These are phyloP conservation scores for Geranospiza caerulescens DNA, from an alignment of 2,797 vertebrate genomes.

Conservation along the genomic window DNA sequence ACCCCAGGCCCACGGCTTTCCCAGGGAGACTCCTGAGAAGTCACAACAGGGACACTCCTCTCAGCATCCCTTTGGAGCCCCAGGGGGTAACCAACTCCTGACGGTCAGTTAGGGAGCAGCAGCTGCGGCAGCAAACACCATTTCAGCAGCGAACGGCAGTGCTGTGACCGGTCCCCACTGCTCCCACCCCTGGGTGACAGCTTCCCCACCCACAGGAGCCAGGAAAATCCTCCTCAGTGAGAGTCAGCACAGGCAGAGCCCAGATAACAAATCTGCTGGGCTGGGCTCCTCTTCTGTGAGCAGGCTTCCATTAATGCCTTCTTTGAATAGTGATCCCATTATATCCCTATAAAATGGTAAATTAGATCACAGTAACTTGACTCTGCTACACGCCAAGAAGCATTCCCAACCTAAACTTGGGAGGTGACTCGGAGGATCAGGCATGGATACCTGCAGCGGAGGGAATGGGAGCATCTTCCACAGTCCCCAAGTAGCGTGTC, in stretches of 20 bases:
- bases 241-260: background rate
- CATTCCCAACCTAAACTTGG: accelerated
- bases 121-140: background rate
- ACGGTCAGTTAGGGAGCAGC: accelerated
- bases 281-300: background rate
- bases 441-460: accelerated
- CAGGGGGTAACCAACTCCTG: accelerated
- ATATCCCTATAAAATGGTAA: background rate
- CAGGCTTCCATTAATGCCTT: background rate
- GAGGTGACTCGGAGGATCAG: accelerated
- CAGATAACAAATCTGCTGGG: accelerated
- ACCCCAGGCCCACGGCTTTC: background rate
- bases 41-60: accelerated
- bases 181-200: background rate
- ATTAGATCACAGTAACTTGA: background rate
- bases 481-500: accelerated
- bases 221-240: accelerated
- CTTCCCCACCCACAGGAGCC: too few relatives aligned
- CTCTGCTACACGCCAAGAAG: background rate
- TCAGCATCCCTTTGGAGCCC: background rate
- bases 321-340: accelerated
- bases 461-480: background rate
- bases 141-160: too few relatives aligned
- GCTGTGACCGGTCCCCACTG: background rate
- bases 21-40: background rate